phyloP scores from a whole-genome alignment of 2,113 vertebrate species.

The Canis aureus region DNA sequence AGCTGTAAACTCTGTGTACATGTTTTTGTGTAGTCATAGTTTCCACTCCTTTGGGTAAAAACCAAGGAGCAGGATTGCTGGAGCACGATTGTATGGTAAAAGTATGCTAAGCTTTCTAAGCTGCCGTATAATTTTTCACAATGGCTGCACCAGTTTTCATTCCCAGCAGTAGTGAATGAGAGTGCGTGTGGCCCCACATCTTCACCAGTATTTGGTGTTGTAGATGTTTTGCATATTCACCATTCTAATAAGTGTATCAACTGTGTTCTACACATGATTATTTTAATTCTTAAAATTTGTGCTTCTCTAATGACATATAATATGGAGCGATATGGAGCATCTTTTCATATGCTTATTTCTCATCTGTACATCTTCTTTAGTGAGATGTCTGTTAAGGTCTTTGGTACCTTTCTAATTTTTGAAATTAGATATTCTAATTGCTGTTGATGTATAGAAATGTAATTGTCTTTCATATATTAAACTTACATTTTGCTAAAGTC shows the following conservation, averaged over 20 bases:
- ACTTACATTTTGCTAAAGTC: not conserved
- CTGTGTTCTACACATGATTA: not conserved
- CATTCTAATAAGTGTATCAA: not conserved
- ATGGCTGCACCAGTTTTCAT: not conserved
- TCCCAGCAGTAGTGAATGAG: not conserved
- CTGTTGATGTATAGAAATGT: slow-evolving; percentile 23
- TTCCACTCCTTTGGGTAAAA: not conserved
- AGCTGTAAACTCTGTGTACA: not conserved
- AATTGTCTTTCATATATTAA: not conserved
- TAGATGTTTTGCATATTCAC: not conserved
- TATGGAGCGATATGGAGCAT: not conserved
- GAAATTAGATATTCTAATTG: slow-evolving; percentile 36
- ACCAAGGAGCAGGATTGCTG: not conserved
- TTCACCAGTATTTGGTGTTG: not conserved
- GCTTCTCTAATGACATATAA: not conserved
- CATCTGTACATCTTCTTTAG: not conserved
- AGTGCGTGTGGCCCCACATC: not conserved
- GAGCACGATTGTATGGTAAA: not conserved
- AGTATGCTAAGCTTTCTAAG: not conserved
- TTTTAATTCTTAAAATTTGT: not conserved
- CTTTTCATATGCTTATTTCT: not conserved
- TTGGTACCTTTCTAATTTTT: not conserved
- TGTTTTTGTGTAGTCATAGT: not conserved
- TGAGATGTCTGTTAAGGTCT: not conserved
- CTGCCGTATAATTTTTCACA: not conserved